A percentile compares a stretch with the other conserved stretches of the same genome.
Conservation (phyloP, 2,888 invertebrate genomes). For the Eristalinus sepulchralis region DNA sequence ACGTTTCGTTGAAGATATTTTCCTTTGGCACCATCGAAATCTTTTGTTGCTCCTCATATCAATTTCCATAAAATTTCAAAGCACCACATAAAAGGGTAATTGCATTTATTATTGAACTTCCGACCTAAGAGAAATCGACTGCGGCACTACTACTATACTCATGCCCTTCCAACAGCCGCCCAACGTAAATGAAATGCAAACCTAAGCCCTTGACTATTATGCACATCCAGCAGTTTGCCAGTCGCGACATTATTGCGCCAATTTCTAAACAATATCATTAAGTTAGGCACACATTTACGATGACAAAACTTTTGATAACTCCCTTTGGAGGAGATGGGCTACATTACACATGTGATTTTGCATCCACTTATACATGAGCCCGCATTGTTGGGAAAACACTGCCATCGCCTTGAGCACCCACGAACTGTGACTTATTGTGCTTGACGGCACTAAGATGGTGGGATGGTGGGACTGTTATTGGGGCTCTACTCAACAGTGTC, state of each 20-base stretch:
- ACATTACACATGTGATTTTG: constrained; percentile 19
- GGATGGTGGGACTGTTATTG: not conserved
- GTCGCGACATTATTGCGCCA: constrained; percentile 52
- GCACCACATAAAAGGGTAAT: constrained; percentile 38
- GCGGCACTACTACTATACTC: not conserved
- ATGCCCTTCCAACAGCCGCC: not conserved
- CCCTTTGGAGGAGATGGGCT: constrained; percentile 3
- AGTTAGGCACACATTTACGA: constrained; percentile 58
- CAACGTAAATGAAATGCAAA: not conserved
- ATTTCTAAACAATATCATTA: constrained; percentile 61
- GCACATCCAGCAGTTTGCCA: not conserved
- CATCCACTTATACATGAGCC: constrained; percentile 15
- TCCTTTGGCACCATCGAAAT: not conserved
- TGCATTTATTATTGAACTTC: constrained; percentile 61
- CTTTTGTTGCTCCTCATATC: constrained; percentile 12
- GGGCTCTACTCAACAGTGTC: constrained; percentile 14
- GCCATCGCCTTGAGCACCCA: constrained; percentile 22
- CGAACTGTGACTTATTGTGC: constrained; percentile 46
- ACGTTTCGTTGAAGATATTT: not conserved
- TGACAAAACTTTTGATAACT: constrained; percentile 42
- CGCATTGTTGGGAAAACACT: constrained; percentile 42
- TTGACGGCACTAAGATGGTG: not conserved
- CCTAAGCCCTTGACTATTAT: not conserved
- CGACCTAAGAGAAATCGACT: constrained; percentile 16
- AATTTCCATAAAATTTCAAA: constrained; percentile 40